Base-by-base conservation (phyloP, 1,140 invertebrate genomes). In the Drosophila neocordata region DNA sequence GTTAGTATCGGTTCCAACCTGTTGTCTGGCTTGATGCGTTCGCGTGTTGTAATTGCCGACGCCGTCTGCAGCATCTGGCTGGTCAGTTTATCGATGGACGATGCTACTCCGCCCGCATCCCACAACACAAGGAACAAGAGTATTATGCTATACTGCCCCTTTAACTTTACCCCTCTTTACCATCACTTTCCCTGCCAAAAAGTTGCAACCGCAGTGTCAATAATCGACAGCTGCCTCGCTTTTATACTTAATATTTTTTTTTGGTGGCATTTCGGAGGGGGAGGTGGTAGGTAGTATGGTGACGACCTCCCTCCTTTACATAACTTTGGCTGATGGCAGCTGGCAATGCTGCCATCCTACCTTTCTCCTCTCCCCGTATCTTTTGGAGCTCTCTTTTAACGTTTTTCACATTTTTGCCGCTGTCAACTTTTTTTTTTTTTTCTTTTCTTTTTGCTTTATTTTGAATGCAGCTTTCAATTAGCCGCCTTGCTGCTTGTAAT, bases 401-500 rank as follows among this genome's bases (percentile, higher is more conserved):
- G 73, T 64, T 76, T 79, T 73, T 84, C 67, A 76, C 73, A 69
- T 56, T 73, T 73, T 69, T 77, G 61, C 73, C 73, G 77, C 73
- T 57, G 73, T 70, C 72, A 66, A 63, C 74, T 77, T 74, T 53
- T 77, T 63, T 22, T 24, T 53, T n/a, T 27, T 55, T 55, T 13
- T 27, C 13, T 24, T 15, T 34, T 35, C 12, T 44, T 44, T 48
- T 15, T 15, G 41, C 41, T 48, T 48, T 48, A 48, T 48, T 48
- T 69, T 79, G 66, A 85, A 85, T 87, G 78, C 78, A 88, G 82
- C 82, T 82, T 85, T 85, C 82, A 85, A 85, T 85, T 85, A 85
- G 78, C 82, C 82, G 82, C 82, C 74, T 82, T 73, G 83, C 75
- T 85, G 63, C 74, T 87, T 85, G 82, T 85, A 85, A 85, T 85